These are phyloP conservation scores for Chloroceryle amazona DNA, from an alignment of 2,797 vertebrate species.

Conservation along the genomic window DNA sequence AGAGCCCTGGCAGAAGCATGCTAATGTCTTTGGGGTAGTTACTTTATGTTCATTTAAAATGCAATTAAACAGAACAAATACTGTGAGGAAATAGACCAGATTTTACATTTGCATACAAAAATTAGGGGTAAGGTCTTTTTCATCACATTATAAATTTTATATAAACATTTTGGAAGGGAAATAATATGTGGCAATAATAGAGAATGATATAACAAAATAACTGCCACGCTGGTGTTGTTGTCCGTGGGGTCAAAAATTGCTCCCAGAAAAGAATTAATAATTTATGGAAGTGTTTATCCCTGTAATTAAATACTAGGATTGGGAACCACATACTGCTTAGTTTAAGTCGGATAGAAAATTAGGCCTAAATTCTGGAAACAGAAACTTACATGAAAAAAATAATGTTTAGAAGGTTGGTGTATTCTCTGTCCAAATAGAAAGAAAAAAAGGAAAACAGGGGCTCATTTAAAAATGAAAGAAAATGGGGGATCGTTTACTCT, in stretches of 20 bases:
- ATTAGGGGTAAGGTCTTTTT: constrained; percentile 56
- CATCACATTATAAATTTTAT: constrained; percentile 57
- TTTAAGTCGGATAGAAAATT: constrained; percentile 23
- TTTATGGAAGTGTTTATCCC: constrained; percentile 43
- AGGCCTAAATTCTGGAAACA: background rate
- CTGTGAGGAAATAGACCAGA: constrained; percentile 41
- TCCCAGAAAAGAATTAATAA: constrained; percentile 42
- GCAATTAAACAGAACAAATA: constrained; percentile 76
- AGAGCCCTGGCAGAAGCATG: constrained; percentile 3
- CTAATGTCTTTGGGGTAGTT: constrained; percentile 30
- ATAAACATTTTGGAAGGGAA: constrained; percentile 55
- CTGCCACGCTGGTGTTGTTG: background rate
- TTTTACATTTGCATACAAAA: constrained; percentile 61
- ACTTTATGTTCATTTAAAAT: constrained; percentile 69
- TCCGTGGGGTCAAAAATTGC: constrained; percentile 9
- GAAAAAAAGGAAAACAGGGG: background rate
- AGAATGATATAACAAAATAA: constrained; percentile 34
- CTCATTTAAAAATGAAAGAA: background rate
- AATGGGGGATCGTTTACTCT: too few species aligned
- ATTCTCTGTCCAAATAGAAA: background rate
- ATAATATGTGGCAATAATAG: background rate
- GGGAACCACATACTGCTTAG: background rate
- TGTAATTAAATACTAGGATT: constrained; percentile 38
- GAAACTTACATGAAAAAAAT: background rate
- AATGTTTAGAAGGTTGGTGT: background rate